These are phyloP conservation scores for Sinopyrophorus schimmeli DNA, from an alignment of 2,888 invertebrate genomes.

Conservation along the genomic window DNA sequence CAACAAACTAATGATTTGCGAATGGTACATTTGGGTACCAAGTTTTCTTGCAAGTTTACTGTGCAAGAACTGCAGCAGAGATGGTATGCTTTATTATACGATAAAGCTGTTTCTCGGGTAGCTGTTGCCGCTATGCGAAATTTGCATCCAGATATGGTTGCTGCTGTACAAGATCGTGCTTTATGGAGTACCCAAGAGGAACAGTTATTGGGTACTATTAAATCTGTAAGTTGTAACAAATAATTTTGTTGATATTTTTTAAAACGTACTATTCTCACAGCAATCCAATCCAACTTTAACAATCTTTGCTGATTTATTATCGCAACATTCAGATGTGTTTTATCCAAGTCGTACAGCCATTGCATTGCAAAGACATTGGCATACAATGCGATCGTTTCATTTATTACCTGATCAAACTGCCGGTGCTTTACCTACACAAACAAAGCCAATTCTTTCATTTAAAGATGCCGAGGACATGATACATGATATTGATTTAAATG, in stretches of 20 bases:
- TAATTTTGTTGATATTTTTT: slow-evolving; percentile 1
- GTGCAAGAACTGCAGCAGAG: slow-evolving; percentile 91
- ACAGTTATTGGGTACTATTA: slow-evolving; percentile 76
- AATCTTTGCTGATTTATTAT: slow-evolving; percentile 82
- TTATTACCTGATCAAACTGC: slow-evolving; percentile 88
- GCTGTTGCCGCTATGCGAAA: slow-evolving; percentile 93
- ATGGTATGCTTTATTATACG: slow-evolving; percentile 95
- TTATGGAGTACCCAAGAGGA: slow-evolving; percentile 91
- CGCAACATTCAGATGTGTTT: slow-evolving; percentile 82
- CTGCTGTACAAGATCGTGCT: slow-evolving; percentile 84
- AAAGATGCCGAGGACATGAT: slow-evolving; percentile 92
- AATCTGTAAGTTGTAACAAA: slow-evolving; percentile 65
- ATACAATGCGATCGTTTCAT: slow-evolving; percentile 87
- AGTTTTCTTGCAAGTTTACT: slow-evolving; percentile 95
- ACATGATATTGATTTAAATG: slow-evolving; percentile 80
- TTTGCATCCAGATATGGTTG: slow-evolving; percentile 87
- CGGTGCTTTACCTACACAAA: slow-evolving; percentile 47
- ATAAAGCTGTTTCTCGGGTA: slow-evolving; percentile 89
- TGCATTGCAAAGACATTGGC: slow-evolving; percentile 87
- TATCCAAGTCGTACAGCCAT: slow-evolving; percentile 87
- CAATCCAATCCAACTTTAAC: slow-evolving; percentile 67
- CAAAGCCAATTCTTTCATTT: slow-evolving; percentile 66
- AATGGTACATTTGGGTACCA: slow-evolving; percentile 86
- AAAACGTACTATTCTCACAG: slow-evolving; percentile 20
- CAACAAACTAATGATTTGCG: slow-evolving; percentile 83